Conservation (phyloP, 2,113 vertebrate genomes). For the Prietella phreatophila region DNA sequence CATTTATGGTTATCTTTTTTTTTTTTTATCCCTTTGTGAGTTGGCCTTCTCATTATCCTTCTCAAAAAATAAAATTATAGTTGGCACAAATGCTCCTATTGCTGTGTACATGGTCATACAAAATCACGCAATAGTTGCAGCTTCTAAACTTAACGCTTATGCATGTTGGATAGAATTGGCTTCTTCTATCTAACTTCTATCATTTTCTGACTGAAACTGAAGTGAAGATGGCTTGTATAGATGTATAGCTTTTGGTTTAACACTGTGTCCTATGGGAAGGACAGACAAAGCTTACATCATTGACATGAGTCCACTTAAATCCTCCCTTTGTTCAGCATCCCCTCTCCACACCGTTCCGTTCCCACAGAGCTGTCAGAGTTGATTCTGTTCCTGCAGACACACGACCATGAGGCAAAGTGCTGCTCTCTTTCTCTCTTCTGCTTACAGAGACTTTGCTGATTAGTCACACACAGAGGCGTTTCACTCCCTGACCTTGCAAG, state of each 20-base stretch:
- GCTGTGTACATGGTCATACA: not conserved
- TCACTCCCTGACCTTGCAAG: conserved; percentile 16
- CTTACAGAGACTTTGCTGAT: conserved; percentile 24
- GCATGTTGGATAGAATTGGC: too few relatives aligned
- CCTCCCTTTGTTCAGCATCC: not conserved
- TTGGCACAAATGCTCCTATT: not conserved
- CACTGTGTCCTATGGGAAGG: not conserved
- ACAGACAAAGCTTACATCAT: conserved; percentile 14
- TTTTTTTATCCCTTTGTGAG: not conserved
- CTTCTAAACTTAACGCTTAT: not conserved
- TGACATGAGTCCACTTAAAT: conserved; percentile 8
- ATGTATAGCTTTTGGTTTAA: conserved; percentile 4
- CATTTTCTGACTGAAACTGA: not conserved
- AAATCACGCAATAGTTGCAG: not conserved
- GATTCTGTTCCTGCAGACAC: conserved; percentile 18
- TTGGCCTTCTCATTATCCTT: not conserved
- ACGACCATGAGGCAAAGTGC: conserved; percentile 14
- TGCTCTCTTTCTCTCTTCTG: conserved; percentile 16
- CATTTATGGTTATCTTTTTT: not conserved
- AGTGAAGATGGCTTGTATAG: not conserved
- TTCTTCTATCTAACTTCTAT: not conserved
- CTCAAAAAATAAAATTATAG: not conserved
- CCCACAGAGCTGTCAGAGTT: conserved; percentile 32
- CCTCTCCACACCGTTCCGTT: not conserved
- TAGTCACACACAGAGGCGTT: conserved; percentile 32